phyloP scores from a whole-genome alignment of 2,888 invertebrate genomes.

The Caenorhabditis doughertyi region DNA sequence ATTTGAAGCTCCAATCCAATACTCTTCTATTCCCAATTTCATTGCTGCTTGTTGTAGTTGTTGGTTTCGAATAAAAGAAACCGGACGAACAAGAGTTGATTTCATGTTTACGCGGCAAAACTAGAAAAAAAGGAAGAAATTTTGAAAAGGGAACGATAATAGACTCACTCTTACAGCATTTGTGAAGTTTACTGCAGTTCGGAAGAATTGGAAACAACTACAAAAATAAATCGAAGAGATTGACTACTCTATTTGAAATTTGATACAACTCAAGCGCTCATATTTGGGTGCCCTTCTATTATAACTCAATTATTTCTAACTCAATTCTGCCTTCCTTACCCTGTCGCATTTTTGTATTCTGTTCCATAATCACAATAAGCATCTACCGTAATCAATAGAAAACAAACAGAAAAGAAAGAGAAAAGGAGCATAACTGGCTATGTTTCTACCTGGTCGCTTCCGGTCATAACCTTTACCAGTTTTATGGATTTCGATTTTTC shows the following conservation, averaged over 20 bases:
- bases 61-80: constrained; percentile 19
- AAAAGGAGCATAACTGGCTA: constrained; percentile 36
- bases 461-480: constrained; percentile 23
- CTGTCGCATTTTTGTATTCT: constrained; percentile 38
- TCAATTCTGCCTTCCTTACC: too few relatives aligned
- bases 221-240: background rate
- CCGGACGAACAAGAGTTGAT: constrained; percentile 42
- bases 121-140: constrained; percentile 33
- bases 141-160: too few relatives aligned
- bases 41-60: constrained; percentile 41
- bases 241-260: background rate
- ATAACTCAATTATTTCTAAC: too few relatives aligned
- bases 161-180: constrained; percentile 44
- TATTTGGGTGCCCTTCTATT: too few relatives aligned
- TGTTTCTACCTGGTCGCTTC: background rate
- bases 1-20: constrained; percentile 60
- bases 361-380: constrained; percentile 55
- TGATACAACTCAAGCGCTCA: too few relatives aligned
- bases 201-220: constrained; percentile 63
- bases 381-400: constrained; percentile 18
- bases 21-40: constrained; percentile 58
- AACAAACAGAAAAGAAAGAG: constrained; percentile 6
- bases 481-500: constrained; percentile 24
- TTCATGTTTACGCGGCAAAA: constrained; percentile 59
- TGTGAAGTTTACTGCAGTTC: constrained; percentile 50